Conservation (phyloP, 2,113 vertebrate genomes). For the Misgurnus anguillicaudatus region DNA sequence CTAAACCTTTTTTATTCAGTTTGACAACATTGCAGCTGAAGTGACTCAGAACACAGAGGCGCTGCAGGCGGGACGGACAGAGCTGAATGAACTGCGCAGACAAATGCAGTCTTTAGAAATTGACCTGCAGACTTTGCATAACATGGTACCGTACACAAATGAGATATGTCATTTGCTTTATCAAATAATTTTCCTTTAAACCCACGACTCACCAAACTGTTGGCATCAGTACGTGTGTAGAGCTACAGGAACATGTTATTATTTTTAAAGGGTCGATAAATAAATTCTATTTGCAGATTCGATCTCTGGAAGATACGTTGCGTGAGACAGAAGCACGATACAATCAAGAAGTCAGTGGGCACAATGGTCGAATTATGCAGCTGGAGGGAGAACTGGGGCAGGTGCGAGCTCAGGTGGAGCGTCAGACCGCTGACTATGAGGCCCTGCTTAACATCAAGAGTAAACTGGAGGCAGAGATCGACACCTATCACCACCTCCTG, state of each 20-base stretch:
- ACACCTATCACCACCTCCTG: conserved; percentile 88
- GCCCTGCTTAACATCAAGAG: conserved; percentile 87
- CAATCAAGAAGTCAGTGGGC: conserved; percentile 73
- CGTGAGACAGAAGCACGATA: conserved; percentile 72
- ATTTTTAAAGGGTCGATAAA: neutral
- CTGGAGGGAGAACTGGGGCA: conserved; percentile 78
- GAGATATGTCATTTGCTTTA: neutral
- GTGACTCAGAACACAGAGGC: conserved; percentile 75
- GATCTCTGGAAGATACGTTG: conserved; percentile 77
- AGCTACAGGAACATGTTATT: too few relatives aligned
- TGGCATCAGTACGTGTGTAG: too few relatives aligned
- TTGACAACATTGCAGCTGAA: conserved; percentile 74
- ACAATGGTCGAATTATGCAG: conserved; percentile 77
- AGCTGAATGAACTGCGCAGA: conserved; percentile 75
- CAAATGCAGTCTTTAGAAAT: conserved; percentile 81
- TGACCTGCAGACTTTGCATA: conserved; percentile 82
- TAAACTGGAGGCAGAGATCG: conserved; percentile 91
- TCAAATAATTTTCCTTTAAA: too few relatives aligned
- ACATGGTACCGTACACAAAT: conserved; percentile 73
- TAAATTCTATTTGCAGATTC: conserved; percentile 72
- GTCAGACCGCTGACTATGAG: conserved; percentile 77
- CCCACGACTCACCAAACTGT: too few relatives aligned
- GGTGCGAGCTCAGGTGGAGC: conserved; percentile 74
- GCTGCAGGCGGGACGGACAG: conserved; percentile 74
- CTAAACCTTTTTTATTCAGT: conserved; percentile 56